phyloP scores from a whole-genome alignment of 2,797 vertebrate genomes.

The Luscinia megarhynchos region DNA sequence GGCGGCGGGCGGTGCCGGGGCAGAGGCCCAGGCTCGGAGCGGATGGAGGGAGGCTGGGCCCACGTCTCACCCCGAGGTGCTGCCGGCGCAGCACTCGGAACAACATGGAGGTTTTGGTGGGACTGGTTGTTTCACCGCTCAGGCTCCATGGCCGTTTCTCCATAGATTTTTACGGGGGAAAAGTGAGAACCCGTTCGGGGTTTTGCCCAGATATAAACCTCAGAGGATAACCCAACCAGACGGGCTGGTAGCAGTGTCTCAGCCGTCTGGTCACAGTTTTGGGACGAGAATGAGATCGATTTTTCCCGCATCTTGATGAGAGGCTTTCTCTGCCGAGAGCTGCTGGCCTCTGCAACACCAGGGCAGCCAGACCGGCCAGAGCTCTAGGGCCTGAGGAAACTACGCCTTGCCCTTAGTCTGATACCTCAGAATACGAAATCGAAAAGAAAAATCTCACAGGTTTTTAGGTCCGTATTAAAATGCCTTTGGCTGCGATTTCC shows the following conservation, averaged over 20 bases:
- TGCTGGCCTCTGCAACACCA: not conserved
- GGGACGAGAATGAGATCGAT: not conserved
- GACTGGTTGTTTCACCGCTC: not conserved
- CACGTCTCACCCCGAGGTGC: not conserved
- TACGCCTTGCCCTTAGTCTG: not conserved
- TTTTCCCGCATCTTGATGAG: not conserved
- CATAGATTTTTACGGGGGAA: not conserved
- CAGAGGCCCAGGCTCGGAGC: not conserved
- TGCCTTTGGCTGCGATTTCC: not conserved
- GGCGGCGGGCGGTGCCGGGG: not conserved
- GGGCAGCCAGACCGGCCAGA: not conserved
- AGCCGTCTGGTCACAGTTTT: not conserved
- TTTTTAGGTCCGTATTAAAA: not conserved
- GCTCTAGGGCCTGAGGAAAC: not conserved
- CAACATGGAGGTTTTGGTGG: not conserved
- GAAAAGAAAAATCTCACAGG: not conserved
- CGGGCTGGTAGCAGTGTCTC: not conserved
- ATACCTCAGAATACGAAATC: not conserved
- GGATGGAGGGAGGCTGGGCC: not conserved
- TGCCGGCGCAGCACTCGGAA: not conserved
- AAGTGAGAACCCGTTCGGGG: not conserved
- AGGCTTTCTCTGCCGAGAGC: not conserved
- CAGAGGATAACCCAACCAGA: not conserved
- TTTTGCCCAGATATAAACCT: not conserved
- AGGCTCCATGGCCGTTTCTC: not conserved